Base-by-base conservation (phyloP, 2,797 vertebrate species). In the Garrulus glandarius region DNA sequence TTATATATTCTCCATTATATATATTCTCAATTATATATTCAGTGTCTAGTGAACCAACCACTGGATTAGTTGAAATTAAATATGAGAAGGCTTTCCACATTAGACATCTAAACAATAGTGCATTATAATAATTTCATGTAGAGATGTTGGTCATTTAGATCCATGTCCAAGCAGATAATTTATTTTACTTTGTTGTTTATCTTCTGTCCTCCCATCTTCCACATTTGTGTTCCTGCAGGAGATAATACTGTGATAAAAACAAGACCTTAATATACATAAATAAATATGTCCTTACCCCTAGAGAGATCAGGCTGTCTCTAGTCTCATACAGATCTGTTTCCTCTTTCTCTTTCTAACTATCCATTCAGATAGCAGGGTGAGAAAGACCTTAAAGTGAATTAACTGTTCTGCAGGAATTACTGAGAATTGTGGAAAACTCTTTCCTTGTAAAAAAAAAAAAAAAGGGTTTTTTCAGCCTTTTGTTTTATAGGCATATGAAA, bases 401-500 rank as follows among this genome's bases (percentile, higher is more conserved):
- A 78, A 37, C 32, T 56, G 4, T 52, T 89, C 50, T 71, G 16
- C 3, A n/a, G 47, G 22, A 91, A 72, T 67, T 64, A 65, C 8
- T 36, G 57, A 81, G n/a, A 85, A 47, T 26, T 61, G 22, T 74
- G 46, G 34, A 78, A 88, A 95, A 18, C 23, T 20, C 11, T 36
- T 8, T 52, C 15, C 32, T 70, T 84, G 39, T 43, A 17, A 74
- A 52, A 74, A 52, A 56, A 71, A 34, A 6, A 3, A 32, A 21
- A 4, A 47, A 14, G 13, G 4, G 6, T 24, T 84, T 79, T 78
- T 44, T 56, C 41, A 81, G 30, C 22, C 16, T 47, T 60, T 69
- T 0, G 0, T 34, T 5, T 68, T 71, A 24, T 18, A 61, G 37
- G 4, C 2, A 1, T 27, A 36, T 36, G 37, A 36, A 70, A 23